Evolutionary conservation across 2,888 invertebrate species (phyloP).

Genomic region (Tethea ocularis): DNA sequence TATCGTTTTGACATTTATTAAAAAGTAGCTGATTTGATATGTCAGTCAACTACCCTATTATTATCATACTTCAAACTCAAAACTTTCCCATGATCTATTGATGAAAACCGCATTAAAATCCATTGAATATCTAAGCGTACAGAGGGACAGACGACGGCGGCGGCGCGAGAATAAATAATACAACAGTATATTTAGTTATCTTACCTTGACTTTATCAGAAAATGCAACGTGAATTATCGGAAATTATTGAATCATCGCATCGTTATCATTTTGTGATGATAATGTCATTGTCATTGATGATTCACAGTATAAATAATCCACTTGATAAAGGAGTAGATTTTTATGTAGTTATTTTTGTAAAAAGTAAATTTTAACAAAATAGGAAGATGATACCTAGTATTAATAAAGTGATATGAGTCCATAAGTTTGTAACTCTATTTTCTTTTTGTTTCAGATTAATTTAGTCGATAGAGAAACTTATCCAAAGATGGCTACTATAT

Average conservation of each 20-base stretch:
- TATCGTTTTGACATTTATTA: too few species aligned
- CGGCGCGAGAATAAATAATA: background rate
- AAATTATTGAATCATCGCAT: slow-evolving; percentile 5
- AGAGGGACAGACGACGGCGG: too few species aligned
- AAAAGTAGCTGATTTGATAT: too few species aligned
- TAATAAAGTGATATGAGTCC: background rate
- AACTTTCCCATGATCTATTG: too few species aligned
- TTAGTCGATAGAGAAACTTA: slow-evolving; percentile 59
- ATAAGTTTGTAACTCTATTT: slow-evolving; percentile 8
- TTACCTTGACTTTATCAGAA: background rate
- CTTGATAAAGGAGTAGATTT: too few species aligned
- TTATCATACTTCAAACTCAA: too few species aligned
- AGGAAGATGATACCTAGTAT: background rate
- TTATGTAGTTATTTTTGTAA: too few species aligned
- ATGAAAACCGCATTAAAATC: too few species aligned
- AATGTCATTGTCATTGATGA: background rate
- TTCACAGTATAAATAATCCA: background rate
- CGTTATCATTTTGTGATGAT: background rate
- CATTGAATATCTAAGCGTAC: too few species aligned
- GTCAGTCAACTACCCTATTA: too few species aligned
- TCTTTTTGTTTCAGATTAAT: slow-evolving; percentile 73
- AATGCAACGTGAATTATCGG: background rate
- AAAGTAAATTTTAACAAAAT: too few species aligned
- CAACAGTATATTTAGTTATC: background rate
- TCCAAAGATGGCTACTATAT: slow-evolving; percentile 85